Base-by-base conservation (phyloP, 1,140 invertebrate genomes). In the Philotrypesis tridentata region DNA sequence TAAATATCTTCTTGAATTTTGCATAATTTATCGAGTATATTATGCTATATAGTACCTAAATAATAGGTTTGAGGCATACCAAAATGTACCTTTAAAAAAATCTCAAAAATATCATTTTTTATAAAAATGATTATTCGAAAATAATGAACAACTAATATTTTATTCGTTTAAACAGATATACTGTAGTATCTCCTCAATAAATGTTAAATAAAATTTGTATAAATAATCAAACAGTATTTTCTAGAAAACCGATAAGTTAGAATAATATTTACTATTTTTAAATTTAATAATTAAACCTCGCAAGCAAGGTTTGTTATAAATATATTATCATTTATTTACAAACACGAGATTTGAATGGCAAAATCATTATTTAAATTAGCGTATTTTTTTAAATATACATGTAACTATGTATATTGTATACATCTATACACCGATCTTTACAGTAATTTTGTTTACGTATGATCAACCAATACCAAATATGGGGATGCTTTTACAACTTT, bases 401-500 rank as follows among this genome's bases (percentile, higher is more conserved):
- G 33, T 12, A 40, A n/a, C 33, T 5, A 37, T 37, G 33, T 37
- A 9, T 37, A 5, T 5, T 37, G 4, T 29, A 25, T 68, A 75
- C 0, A n/a, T n/a, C 29, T 21, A 67, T 60, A 81, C 55, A 60
- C 37, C 23, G 8, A 80, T 65, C 33, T 75, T 55, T 71, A 61
- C 63, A 75, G 61, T 76, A 81, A 43, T 75, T 68, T 67, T 55
- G 33, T 68, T 73, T 72, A 80, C 70, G 25, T 77, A 77, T 81
- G 55, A 61, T 25, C 21, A 21, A 76, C 40, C 31, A 63, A 27
- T 27, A 70, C 11, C 23, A 82, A 76, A 71, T 61, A 31, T 82
- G 70, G 73, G 73, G 63, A 73, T 80, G 40, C 29, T 75, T 37
- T 74, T 65, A 29, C n/a, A 9, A n/a, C 27, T 17, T 17, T 14